Evolutionary conservation across 1,140 invertebrate species (phyloP).

Genomic region (Ladona fulva): DNA sequence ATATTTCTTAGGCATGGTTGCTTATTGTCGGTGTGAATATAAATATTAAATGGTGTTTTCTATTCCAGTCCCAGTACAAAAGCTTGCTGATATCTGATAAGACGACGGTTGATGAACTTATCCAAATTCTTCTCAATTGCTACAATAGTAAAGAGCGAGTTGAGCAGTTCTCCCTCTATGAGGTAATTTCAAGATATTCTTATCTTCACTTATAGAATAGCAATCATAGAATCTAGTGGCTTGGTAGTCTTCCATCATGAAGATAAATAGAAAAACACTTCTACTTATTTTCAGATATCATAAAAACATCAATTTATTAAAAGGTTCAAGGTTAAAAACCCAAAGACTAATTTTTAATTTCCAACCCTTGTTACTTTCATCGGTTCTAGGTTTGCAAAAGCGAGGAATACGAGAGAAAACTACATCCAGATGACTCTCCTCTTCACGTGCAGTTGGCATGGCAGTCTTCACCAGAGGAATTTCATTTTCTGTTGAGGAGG

Average conservation of each 20-base stretch:
- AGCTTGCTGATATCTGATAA: slow-evolving; percentile 78
- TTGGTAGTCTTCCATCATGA: no score
- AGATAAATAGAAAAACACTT: no score
- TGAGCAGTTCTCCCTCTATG: slow-evolving; percentile 79
- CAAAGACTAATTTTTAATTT: no score
- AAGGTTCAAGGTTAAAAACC: no score
- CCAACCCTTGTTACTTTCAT: background rate
- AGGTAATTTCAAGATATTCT: slow-evolving; percentile 47
- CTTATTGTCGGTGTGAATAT: no score
- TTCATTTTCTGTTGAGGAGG: slow-evolving; percentile 65
- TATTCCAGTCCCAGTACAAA: slow-evolving; percentile 74
- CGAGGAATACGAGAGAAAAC: slow-evolving; percentile 72
- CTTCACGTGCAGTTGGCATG: slow-evolving; percentile 74
- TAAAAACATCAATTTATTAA: no score
- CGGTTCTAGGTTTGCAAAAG: slow-evolving; percentile 46
- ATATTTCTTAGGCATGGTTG: no score
- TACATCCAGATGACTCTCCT: slow-evolving; percentile 76
- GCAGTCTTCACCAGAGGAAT: slow-evolving; percentile 46
- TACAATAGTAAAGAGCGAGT: slow-evolving; percentile 73
- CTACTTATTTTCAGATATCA: no score
- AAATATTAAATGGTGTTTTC: slow-evolving; percentile 24
- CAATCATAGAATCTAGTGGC: no score
- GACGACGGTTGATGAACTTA: slow-evolving; percentile 81
- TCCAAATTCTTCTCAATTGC: slow-evolving; percentile 75
- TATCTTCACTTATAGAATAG: slow-evolving; percentile 17